A percentile compares a stretch with the other conserved stretches of the same genome.
These are phyloP conservation scores for Limnodromus scolopaceus DNA, from an alignment of 2,797 vertebrate genomes.

Conservation along the genomic window DNA sequence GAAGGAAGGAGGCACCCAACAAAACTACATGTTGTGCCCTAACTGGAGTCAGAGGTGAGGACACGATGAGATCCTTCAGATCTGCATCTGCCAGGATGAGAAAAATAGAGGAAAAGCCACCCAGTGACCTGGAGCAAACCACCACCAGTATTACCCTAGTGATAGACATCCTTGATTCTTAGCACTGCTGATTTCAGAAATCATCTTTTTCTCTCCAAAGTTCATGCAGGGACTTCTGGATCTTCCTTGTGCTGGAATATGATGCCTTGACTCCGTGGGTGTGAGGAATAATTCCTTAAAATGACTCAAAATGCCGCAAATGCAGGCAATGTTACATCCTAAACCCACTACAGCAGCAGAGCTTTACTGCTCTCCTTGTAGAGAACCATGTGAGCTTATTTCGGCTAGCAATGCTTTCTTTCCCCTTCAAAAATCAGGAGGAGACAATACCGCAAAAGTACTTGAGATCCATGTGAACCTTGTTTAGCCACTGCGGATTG, in stretches of 20 bases:
- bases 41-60: background rate
- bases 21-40: fast-evolving
- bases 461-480: background rate
- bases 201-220: background rate
- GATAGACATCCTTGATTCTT: background rate
- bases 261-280: background rate
- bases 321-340: background rate
- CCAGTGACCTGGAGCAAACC: background rate
- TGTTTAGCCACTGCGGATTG: background rate
- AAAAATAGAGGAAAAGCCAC: background rate
- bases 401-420: background rate
- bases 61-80: background rate
- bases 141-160: background rate
- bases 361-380: background rate
- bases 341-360: background rate
- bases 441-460: slow-evolving; percentile 1
- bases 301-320: background rate
- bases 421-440: background rate
- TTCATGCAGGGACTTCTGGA: background rate
- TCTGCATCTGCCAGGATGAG: background rate
- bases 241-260: background rate
- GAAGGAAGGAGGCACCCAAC: background rate
- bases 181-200: background rate
- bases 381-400: background rate
- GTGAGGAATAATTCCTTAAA: background rate